phyloP scores from a whole-genome alignment of 2,797 vertebrate genomes.

The Protosalanx chinensis region DNA sequence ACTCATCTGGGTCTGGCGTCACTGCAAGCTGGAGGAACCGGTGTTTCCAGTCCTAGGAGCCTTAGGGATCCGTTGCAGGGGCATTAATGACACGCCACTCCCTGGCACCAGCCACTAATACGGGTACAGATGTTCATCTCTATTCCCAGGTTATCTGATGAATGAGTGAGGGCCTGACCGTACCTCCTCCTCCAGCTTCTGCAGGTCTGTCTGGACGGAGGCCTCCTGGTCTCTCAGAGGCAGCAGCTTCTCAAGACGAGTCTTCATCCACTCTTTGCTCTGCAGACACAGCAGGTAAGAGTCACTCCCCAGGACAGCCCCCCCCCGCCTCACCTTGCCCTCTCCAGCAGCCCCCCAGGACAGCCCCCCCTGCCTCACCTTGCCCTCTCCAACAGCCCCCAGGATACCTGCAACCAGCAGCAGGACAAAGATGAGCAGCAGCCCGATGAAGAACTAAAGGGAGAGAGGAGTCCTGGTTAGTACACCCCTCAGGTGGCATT shows the following conservation, averaged over 20 bases:
- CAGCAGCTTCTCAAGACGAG: background rate
- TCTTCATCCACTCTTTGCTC: slow-evolving; percentile 44
- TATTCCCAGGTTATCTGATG: no score
- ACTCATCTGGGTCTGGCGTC: no score
- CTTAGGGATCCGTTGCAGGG: background rate
- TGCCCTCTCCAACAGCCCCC: slow-evolving; percentile 61
- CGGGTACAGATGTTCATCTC: no score
- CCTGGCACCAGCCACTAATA: no score
- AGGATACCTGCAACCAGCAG: slow-evolving; percentile 78
- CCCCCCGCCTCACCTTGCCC: background rate
- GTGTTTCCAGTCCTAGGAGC: background rate
- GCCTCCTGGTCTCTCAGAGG: slow-evolving; percentile 22
- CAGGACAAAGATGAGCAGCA: slow-evolving; percentile 82
- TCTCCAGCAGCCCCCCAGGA: background rate
- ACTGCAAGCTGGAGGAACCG: no score
- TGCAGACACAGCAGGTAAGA: slow-evolving; percentile 17
- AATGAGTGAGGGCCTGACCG: no score
- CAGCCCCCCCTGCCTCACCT: slow-evolving; percentile 57
- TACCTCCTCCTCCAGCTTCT: slow-evolving; percentile 56
- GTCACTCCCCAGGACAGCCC: background rate
- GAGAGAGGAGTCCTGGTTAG: background rate
- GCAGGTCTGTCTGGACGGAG: slow-evolving; percentile 13
- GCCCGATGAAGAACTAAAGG: slow-evolving; percentile 81
- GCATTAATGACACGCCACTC: no score
- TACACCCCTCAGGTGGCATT: background rate